phyloP scores from a whole-genome alignment of 2,888 invertebrate species.

The Dasysyrphus tricinctus region DNA sequence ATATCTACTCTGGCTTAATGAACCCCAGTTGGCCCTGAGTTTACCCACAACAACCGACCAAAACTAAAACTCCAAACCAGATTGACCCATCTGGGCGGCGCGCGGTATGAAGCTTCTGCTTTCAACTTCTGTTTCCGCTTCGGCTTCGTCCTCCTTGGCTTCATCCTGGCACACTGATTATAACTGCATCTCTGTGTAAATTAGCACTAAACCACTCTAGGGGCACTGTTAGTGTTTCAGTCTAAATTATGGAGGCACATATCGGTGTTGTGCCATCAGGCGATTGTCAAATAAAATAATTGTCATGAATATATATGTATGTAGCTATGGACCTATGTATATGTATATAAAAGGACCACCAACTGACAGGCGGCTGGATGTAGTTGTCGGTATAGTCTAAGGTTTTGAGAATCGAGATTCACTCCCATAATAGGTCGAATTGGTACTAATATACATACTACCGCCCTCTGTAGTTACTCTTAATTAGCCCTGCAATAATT shows the following conservation, averaged over 20 bases:
- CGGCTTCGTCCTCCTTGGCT: slow-evolving; percentile 15
- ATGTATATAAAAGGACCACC: not conserved
- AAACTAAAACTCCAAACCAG: slow-evolving; percentile 43
- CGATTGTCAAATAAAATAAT: slow-evolving; percentile 70
- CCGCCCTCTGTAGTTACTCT: slow-evolving; percentile 38
- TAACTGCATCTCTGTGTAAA: slow-evolving; percentile 69
- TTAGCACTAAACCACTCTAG: slow-evolving; percentile 66
- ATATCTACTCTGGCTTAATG: slow-evolving; percentile 38
- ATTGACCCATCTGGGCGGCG: slow-evolving; percentile 38
- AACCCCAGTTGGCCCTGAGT: slow-evolving; percentile 42
- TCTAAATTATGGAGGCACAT: slow-evolving; percentile 53
- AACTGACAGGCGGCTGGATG: not conserved
- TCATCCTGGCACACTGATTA: slow-evolving; percentile 47
- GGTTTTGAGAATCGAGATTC: not conserved
- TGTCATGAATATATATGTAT: slow-evolving; percentile 32
- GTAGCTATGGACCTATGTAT: too few species aligned
- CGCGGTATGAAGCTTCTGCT: not conserved
- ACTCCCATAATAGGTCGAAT: slow-evolving; percentile 6
- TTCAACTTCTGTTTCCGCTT: slow-evolving; percentile 4
- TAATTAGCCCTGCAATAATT: slow-evolving; percentile 65
- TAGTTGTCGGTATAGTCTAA: not conserved
- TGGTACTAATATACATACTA: slow-evolving; percentile 13
- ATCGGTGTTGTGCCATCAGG: slow-evolving; percentile 63
- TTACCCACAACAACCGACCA: slow-evolving; percentile 47
- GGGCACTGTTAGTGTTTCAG: slow-evolving; percentile 54